These are phyloP conservation scores for Hemiscyllium ocellatum DNA, from an alignment of 2,113 vertebrate species.

Conservation along the genomic window DNA sequence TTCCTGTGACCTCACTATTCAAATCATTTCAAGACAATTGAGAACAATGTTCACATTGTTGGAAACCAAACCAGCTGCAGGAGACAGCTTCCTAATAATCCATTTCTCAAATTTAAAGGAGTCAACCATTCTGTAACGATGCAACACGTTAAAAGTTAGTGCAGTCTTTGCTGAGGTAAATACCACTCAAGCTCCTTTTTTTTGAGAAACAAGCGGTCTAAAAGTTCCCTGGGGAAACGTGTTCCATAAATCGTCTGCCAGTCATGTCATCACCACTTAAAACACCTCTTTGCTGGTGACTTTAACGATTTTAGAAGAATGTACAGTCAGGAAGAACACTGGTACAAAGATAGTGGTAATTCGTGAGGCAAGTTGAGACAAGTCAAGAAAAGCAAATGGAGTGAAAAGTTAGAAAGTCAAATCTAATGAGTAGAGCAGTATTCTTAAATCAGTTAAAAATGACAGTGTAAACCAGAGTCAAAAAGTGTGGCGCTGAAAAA, in stretches of 20 bases:
- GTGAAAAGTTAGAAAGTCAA: background rate
- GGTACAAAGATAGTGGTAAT: background rate
- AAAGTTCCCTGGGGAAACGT: background rate
- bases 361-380: background rate
- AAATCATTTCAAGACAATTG: background rate
- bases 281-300: background rate
- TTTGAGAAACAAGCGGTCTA: background rate
- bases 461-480: background rate
- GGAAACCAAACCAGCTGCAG: background rate
- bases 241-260: background rate
- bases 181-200: background rate
- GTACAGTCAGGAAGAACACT: background rate
- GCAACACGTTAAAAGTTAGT: background rate
- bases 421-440: background rate
- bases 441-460: background rate
- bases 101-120: too few species aligned
- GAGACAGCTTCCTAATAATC: background rate
- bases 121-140: background rate
- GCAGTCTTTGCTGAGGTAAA: background rate
- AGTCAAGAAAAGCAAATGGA: background rate
- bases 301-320: background rate
- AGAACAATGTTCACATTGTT: background rate
- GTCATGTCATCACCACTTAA: background rate
- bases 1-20: background rate
- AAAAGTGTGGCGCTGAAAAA: too few species aligned